Evolutionary conservation across 2,888 invertebrate genomes (phyloP).

Genomic region (Hyppa rectilinea): DNA sequence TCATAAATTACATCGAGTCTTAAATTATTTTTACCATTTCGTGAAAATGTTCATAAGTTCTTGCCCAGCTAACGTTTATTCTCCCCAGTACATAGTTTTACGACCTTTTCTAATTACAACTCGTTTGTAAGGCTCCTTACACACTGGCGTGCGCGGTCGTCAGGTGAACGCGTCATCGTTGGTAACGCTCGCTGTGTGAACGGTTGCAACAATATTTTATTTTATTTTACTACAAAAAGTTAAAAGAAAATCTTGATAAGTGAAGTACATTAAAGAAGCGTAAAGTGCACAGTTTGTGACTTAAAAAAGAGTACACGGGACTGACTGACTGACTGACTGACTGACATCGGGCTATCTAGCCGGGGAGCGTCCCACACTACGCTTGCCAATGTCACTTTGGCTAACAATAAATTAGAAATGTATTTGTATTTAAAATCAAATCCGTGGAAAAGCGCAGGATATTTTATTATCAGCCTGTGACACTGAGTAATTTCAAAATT

Average conservation of each 20-base stretch:
- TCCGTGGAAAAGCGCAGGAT: too few relatives aligned
- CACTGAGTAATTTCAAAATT: background rate
- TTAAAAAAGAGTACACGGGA: background rate
- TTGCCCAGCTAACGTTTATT: slow-evolving; percentile 46
- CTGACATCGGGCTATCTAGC: too few relatives aligned
- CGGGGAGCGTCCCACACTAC: too few relatives aligned
- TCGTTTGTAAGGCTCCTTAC: slow-evolving; percentile 26
- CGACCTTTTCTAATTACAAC: slow-evolving; percentile 64
- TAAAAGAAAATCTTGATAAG: background rate
- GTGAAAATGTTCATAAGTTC: slow-evolving; percentile 58
- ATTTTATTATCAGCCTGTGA: background rate
- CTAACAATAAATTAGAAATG: too few relatives aligned
- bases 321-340: too few relatives aligned
- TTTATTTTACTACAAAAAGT: background rate
- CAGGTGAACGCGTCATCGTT: too few relatives aligned
- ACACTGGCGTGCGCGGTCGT: background rate
- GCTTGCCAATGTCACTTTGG: too few relatives aligned
- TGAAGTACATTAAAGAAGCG: background rate
- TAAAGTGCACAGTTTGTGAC: too few relatives aligned
- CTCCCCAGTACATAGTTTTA: slow-evolving; percentile 62
- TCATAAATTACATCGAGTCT: slow-evolving; percentile 25
- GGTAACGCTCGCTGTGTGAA: background rate
- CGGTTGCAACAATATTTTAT: background rate
- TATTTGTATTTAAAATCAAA: too few relatives aligned
- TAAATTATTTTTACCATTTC: slow-evolving; percentile 49